phyloP scores from a whole-genome alignment of 2,797 vertebrate species.

The Phoxinus dragarum region DNA sequence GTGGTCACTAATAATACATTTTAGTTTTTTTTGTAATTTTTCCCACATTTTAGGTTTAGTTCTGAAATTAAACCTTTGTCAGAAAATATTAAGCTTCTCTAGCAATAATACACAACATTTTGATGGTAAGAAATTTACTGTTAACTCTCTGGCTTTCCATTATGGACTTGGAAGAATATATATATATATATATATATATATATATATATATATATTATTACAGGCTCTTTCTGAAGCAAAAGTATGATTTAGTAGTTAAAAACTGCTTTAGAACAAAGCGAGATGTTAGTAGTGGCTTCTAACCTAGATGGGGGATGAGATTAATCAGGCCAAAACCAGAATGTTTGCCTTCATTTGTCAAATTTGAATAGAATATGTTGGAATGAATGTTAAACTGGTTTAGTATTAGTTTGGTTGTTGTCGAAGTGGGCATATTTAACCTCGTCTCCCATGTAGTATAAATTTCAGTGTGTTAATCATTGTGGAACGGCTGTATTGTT shows the following conservation, averaged over 20 bases:
- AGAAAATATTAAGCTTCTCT: background rate
- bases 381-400: slow-evolving; percentile 26
- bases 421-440: slow-evolving; percentile 47
- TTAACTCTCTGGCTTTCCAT: background rate
- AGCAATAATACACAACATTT: background rate
- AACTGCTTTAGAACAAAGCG: background rate
- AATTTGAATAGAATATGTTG: slow-evolving; percentile 32
- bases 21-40: background rate
- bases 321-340: slow-evolving; percentile 10
- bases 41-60: background rate
- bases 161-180: background rate
- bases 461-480: slow-evolving; percentile 45
- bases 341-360: slow-evolving; percentile 33
- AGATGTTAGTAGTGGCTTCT: background rate
- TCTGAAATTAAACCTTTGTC: background rate
- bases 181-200: background rate
- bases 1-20: background rate
- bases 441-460: slow-evolving; percentile 30
- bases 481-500: slow-evolving; percentile 43
- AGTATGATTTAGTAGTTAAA: background rate
- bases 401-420: slow-evolving; percentile 37
- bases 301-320: slow-evolving; percentile 19
- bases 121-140: background rate
- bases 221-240: background rate
- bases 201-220: background rate